Evolutionary conservation across 2,888 invertebrate genomes (phyloP).

Genomic region (Doris montereyensis): DNA sequence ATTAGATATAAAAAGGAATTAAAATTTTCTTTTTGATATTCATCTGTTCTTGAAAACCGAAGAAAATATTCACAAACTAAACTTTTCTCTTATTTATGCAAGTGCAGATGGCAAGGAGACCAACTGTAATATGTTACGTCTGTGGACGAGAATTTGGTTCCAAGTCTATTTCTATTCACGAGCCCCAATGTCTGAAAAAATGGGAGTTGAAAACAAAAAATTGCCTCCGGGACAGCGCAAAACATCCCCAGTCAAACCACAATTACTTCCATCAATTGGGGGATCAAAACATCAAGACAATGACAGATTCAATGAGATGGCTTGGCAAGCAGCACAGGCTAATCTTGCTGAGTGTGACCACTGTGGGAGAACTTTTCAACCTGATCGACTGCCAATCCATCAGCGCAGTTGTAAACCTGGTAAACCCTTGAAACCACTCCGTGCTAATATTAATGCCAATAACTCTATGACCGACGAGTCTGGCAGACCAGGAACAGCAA

Average conservation of each 20-base stretch:
- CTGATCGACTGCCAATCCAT: constrained; percentile 79
- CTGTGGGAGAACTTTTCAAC: constrained; percentile 80
- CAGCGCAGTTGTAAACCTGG: constrained; percentile 70
- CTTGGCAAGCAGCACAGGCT: constrained; percentile 77
- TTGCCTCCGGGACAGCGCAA: constrained; percentile 76
- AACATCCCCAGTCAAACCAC: constrained; percentile 77
- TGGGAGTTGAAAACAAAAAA: constrained; percentile 78
- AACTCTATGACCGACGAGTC: constrained; percentile 6
- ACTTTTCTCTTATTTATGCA: background rate
- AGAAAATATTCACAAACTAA: too few relatives aligned
- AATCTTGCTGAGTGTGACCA: constrained; percentile 79
- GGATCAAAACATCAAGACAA: constrained; percentile 45
- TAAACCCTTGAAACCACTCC: constrained; percentile 45
- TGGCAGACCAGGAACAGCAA: constrained; percentile 31
- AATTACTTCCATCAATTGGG: constrained; percentile 66
- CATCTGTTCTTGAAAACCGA: too few relatives aligned
- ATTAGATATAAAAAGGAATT: too few relatives aligned
- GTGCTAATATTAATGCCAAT: constrained; percentile 20
- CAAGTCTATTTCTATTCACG: constrained; percentile 79
- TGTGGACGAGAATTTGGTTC: constrained; percentile 80
- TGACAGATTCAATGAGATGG: constrained; percentile 74
- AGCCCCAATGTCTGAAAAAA: constrained; percentile 80
- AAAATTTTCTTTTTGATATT: too few relatives aligned
- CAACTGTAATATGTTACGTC: constrained; percentile 77
- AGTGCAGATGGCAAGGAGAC: constrained; percentile 48